Percentiles rank a stretch among this genome's conserved stretches.
Conservation (phyloP, 2,113 vertebrate species). For the Hucho hucho region DNA sequence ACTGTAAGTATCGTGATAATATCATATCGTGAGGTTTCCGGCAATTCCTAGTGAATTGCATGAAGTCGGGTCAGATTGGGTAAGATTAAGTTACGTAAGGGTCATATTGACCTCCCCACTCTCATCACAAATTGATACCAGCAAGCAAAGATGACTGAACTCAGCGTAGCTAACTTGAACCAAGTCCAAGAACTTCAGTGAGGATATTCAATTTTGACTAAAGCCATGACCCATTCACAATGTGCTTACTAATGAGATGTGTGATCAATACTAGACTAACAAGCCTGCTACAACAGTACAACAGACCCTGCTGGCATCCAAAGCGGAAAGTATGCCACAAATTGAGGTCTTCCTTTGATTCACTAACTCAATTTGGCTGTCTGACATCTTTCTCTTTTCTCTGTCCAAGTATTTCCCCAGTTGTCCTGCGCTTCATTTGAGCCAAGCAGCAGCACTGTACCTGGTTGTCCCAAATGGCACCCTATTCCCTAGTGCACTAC, state of each 20-base stretch:
- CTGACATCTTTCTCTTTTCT: slow-evolving; percentile 1
- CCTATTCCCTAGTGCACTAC: too few species aligned
- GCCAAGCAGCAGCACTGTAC: not conserved
- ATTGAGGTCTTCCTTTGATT: slow-evolving; percentile 19
- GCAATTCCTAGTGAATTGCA: not conserved
- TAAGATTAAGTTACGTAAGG: not conserved
- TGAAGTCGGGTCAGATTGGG: slow-evolving; percentile 2
- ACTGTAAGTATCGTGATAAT: too few species aligned
- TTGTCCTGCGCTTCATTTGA: not conserved
- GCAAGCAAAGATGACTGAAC: not conserved
- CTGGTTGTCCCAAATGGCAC: not conserved
- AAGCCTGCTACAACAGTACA: slow-evolving; percentile 16
- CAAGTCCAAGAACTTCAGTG: slow-evolving; percentile 15
- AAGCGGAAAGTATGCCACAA: slow-evolving; percentile 21
- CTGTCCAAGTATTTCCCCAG: not conserved
- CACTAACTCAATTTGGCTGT: slow-evolving; percentile 14
- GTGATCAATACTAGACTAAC: slow-evolving; percentile 48
- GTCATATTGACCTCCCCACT: not conserved
- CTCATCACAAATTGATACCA: slow-evolving; percentile 9
- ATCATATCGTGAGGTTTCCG: too few species aligned
- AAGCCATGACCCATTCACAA: slow-evolving; percentile 23
- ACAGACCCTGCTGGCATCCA: slow-evolving; percentile 6
- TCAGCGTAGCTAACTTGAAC: slow-evolving; percentile 7
- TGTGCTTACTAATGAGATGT: slow-evolving; percentile 42
- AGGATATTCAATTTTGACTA: slow-evolving; percentile 48